These are phyloP conservation scores for Lucilia cuprina DNA, from an alignment of 1,140 invertebrate species.

Conservation along the genomic window DNA sequence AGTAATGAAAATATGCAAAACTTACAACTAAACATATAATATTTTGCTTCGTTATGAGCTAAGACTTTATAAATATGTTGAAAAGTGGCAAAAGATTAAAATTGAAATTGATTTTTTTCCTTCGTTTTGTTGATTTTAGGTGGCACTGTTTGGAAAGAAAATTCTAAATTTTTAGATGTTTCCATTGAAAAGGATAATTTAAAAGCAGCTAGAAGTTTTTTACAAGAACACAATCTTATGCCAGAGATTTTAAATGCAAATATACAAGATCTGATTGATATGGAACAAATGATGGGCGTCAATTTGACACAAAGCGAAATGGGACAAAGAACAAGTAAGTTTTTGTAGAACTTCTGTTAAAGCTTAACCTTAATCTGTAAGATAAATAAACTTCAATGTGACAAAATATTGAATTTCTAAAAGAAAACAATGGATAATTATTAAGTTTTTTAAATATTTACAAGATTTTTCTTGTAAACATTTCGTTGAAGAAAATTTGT, in stretches of 20 bases:
- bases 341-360: not conserved
- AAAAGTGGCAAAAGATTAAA: not conserved
- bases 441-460: too few relatives aligned
- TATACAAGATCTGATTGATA: conserved; percentile 56
- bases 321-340: conserved; percentile 50
- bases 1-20: not conserved
- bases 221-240: conserved; percentile 46
- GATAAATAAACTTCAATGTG: too few relatives aligned
- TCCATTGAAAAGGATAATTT: conserved; percentile 52
- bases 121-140: conserved; percentile 35
- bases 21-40: too few relatives aligned
- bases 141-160: conserved; percentile 59
- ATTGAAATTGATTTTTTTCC: conserved; percentile 14
- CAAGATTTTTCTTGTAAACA: too few relatives aligned
- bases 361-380: too few relatives aligned
- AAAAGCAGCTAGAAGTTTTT: conserved; percentile 52
- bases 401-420: too few relatives aligned
- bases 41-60: too few relatives aligned
- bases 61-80: not conserved
- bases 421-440: too few relatives aligned
- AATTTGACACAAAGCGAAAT: conserved; percentile 15
- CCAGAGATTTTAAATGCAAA: conserved; percentile 46
- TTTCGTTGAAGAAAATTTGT: too few relatives aligned
- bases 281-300: conserved; percentile 57
- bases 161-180: conserved; percentile 58